Conservation (phyloP, 2,797 vertebrate species). For the Jordanella pulchra region DNA sequence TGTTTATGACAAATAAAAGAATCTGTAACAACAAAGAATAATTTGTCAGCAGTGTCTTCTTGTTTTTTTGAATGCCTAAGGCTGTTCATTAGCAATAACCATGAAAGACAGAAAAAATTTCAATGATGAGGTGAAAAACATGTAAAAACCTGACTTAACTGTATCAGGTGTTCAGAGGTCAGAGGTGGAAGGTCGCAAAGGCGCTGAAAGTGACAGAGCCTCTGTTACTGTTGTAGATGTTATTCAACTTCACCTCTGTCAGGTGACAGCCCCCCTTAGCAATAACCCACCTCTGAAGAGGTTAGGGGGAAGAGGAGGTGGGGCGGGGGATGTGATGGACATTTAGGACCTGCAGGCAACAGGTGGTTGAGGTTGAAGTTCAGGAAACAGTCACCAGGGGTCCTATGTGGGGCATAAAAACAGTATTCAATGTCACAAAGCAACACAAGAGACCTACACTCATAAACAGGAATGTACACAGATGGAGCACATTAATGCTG, state of each 20-base stretch:
- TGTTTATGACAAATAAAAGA: constrained; percentile 63
- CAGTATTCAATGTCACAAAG: constrained; percentile 10
- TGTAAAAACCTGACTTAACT: constrained; percentile 60
- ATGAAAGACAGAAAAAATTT: constrained; percentile 30
- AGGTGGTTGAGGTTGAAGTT: constrained; percentile 52
- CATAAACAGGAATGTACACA: not conserved
- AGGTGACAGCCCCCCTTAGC: constrained; percentile 55
- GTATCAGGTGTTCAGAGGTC: constrained; percentile 76
- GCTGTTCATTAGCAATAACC: constrained; percentile 46
- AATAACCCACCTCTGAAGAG: constrained; percentile 32
- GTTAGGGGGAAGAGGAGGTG: not conserved
- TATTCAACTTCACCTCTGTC: constrained; percentile 60
- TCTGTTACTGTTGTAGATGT: constrained; percentile 18
- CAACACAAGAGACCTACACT: constrained; percentile 12
- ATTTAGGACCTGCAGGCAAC: constrained; percentile 51
- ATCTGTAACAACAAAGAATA: constrained; percentile 43
- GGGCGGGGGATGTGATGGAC: constrained; percentile 40
- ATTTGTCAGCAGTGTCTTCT: constrained; percentile 48
- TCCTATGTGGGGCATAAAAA: constrained; percentile 22
- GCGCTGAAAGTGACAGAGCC: constrained; percentile 25
- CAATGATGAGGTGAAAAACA: constrained; percentile 68
- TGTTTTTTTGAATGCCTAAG: constrained; percentile 34
- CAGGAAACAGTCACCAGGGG: constrained; percentile 17
- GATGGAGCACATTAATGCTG: not conserved
- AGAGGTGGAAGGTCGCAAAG: constrained; percentile 54